Evolutionary conservation across 2,113 vertebrate genomes (phyloP), one percentile per base, ranked within the genome.

Genomic region (Chamaetylas fuelleborni): DNA sequence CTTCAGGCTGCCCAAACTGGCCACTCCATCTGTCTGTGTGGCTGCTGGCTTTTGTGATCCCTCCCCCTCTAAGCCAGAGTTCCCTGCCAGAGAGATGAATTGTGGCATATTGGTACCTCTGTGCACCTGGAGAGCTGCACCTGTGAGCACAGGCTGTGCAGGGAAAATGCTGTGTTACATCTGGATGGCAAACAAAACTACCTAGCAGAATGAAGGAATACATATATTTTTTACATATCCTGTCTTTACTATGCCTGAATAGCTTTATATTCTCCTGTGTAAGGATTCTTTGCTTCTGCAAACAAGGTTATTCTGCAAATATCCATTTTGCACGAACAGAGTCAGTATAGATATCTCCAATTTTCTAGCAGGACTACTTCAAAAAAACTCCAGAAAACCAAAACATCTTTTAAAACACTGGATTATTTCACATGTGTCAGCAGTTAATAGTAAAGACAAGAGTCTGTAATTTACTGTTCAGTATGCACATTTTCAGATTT

Each of bases 21-120:
- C 28, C 50, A 23, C 19, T 65, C 28, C 33, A 47, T 31, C 38
- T 78, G 13, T 31, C 13, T 0, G 0, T 0, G 0, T 23, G 48
- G 26, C n/a, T 83, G 58, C 40, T 74, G 34, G 4, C 15, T 70
- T 34, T 54, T 2, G 1, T 64, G 47, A 72, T 40, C 14, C 5
- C 12, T 67, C 24, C 34, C 36, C 19, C 47, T 45, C 36, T 33
- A 17, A 50, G 3, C 12, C 19, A 72, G 56, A 15, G 0, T 64
- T 54, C 31, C 11, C 33, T 60, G 28, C 29, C 54, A 81, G 58
- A 54, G 13, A 28, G n/a, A 19, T 33, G 4, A 53, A 16, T 31
- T 31, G 12, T 33, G 19, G 11, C 3, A 14, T 26, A 1, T 19
- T 26, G 16, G 61, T 36, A 12, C 11, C 19, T 48, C 14, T 43